These are phyloP conservation scores for Agrotis clavis DNA, from an alignment of 2,888 invertebrate species.

Conservation along the genomic window DNA sequence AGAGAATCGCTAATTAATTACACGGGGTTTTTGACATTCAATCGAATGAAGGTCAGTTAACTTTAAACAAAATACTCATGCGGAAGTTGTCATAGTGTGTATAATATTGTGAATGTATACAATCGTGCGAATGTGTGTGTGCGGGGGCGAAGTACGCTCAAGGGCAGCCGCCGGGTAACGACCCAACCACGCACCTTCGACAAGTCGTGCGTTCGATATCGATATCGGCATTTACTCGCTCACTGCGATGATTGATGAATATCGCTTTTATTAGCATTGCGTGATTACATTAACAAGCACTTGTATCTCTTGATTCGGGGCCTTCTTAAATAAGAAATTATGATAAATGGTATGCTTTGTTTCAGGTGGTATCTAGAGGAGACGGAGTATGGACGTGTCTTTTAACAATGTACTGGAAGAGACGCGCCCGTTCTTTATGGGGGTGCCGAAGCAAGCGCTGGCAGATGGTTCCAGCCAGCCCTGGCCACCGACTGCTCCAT, in stretches of 20 bases:
- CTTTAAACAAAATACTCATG: constrained; percentile 73
- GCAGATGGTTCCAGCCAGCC: constrained; percentile 82
- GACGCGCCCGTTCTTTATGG: constrained; percentile 96
- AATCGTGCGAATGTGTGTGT: constrained; percentile 60
- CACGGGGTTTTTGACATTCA: constrained; percentile 68
- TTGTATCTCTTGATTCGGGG: constrained; percentile 9
- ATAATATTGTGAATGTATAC: constrained; percentile 58
- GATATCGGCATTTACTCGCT: constrained; percentile 56
- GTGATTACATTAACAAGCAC: constrained; percentile 28
- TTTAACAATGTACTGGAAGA: constrained; percentile 95
- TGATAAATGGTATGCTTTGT: constrained; percentile 52
- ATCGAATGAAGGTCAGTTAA: constrained; percentile 78
- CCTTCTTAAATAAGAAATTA: constrained; percentile 9
- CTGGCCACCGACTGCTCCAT: constrained; percentile 80
- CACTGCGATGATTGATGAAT: constrained; percentile 59
- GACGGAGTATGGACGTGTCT: constrained; percentile 93
- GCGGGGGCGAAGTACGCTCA: constrained; percentile 86
- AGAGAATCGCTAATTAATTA: constrained; percentile 60
- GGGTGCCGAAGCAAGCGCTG: constrained; percentile 92
- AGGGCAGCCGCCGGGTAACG: constrained; percentile 86
- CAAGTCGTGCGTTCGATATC: constrained; percentile 68
- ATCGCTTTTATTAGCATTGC: constrained; percentile 36
- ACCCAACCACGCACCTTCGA: constrained; percentile 78
- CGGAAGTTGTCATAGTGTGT: constrained; percentile 74
- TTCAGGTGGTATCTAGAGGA: constrained; percentile 79